Percentiles rank a stretch among this genome's conserved stretches.
Evolutionary conservation across 2,113 vertebrate species (phyloP).

Genomic region (Hypocryptadius cinnamomeus): DNA sequence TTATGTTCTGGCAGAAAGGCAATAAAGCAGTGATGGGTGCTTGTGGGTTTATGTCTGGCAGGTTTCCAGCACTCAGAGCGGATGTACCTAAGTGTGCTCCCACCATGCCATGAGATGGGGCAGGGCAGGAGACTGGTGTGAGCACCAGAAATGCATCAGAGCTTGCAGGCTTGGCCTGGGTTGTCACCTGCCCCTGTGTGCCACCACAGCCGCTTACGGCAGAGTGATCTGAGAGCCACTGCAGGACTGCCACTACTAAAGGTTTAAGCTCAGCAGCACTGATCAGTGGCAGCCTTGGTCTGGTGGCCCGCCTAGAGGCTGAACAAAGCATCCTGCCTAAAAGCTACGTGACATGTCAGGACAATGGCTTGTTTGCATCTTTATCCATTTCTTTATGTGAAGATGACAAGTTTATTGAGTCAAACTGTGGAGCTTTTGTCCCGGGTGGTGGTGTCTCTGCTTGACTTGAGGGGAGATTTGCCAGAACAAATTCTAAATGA

Average conservation of each 20-base stretch:
- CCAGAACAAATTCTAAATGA: not conserved
- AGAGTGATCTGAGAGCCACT: fast-evolving
- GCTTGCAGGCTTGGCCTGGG: not conserved
- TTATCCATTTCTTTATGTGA: not conserved
- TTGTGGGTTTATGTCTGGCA: not conserved
- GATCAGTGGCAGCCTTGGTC: not conserved
- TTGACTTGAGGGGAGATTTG: not conserved
- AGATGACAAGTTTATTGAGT: not conserved
- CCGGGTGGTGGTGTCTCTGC: not conserved
- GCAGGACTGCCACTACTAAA: not conserved
- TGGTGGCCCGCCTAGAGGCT: not conserved
- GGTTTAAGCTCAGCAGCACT: not conserved
- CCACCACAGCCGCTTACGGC: not conserved
- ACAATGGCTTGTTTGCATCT: not conserved
- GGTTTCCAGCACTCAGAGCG: not conserved
- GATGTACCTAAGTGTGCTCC: not conserved
- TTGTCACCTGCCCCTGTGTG: not conserved
- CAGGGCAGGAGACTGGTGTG: not conserved
- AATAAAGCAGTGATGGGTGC: not conserved
- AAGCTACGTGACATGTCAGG: not conserved
- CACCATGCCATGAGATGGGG: fast-evolving
- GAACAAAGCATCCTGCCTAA: not conserved
- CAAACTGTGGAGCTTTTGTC: not conserved
- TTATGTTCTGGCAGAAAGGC: not conserved
- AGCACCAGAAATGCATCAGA: not conserved